These are phyloP conservation scores for Pegoplata infirma DNA, from an alignment of 2,888 invertebrate genomes.

Conservation along the genomic window DNA sequence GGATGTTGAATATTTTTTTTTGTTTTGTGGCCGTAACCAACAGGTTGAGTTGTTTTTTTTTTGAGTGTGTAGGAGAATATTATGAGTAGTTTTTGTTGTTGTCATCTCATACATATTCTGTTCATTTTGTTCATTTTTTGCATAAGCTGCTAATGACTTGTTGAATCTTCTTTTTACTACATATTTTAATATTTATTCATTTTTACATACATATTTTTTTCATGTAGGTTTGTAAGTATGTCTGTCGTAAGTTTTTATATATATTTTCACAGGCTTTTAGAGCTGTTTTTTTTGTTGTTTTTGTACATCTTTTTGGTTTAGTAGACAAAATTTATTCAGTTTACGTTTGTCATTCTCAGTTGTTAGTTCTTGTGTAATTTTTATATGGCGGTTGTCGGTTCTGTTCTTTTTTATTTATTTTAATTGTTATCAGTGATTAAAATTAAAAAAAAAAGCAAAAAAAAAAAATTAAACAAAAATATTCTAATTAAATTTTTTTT, in stretches of 20 bases:
- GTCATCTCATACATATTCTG: slow-evolving; percentile 3
- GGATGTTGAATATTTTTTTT: slow-evolving; percentile 1
- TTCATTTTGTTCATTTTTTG: no score
- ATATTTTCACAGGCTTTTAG: slow-evolving; percentile 24
- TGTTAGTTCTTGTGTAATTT: slow-evolving; percentile 47
- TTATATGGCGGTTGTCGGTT: not conserved
- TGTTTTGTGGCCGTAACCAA: slow-evolving; percentile 18
- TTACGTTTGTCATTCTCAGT: slow-evolving; percentile 57
- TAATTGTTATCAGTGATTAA: slow-evolving; percentile 8
- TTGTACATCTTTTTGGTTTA: slow-evolving; percentile 48
- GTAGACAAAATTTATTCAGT: slow-evolving; percentile 51
- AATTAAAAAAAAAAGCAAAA: slow-evolving; percentile 16
- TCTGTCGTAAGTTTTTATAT: no score
- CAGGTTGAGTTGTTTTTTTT: slow-evolving; percentile 32
- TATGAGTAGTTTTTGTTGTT: slow-evolving; percentile 26
- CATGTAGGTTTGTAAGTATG: not conserved
- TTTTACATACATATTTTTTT: slow-evolving; percentile 7
- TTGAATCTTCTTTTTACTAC: slow-evolving; percentile 47
- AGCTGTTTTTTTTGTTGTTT: no score
- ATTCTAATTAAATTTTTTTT: slow-evolving; percentile 30
- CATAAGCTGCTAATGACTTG: slow-evolving; percentile 57
- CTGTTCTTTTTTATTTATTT: slow-evolving; percentile 12
- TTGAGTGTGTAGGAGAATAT: slow-evolving; percentile 45
- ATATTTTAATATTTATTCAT: no score
- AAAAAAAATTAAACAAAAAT: slow-evolving; percentile 7